A percentile compares a stretch with the other conserved stretches of the same genome.
Conservation (phyloP, 2,888 invertebrate genomes). For the Phaedon cochleariae region DNA sequence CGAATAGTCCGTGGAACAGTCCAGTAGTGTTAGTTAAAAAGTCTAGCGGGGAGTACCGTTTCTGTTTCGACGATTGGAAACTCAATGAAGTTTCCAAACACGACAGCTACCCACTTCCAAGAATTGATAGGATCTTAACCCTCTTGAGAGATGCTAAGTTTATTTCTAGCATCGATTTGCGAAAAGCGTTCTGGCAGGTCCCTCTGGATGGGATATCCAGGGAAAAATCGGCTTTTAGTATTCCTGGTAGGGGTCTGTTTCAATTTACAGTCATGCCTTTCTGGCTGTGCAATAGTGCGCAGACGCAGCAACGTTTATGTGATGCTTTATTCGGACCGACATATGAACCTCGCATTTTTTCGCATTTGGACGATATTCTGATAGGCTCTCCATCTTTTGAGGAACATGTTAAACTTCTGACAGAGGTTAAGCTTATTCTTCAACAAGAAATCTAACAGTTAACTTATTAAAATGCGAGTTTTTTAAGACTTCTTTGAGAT, state of each 20-base stretch:
- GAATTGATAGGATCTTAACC: constrained; percentile 29
- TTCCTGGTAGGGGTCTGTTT: constrained; percentile 37
- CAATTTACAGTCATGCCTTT: constrained; percentile 31
- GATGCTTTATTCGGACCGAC: constrained; percentile 42
- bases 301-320: constrained; percentile 41
- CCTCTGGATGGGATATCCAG: constrained; percentile 15
- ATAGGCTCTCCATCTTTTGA: constrained; percentile 49
- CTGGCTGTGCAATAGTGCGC: constrained; percentile 41
- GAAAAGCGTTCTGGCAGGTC: constrained; percentile 47
- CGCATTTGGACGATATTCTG: constrained; percentile 44
- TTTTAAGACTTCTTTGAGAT: constrained; percentile 40
- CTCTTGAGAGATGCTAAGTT: constrained; percentile 12
- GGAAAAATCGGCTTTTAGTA: constrained; percentile 47
- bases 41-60: neutral
- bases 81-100: constrained; percentile 15
- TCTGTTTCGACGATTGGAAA: constrained; percentile 21
- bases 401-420: constrained; percentile 33
- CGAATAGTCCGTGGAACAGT: constrained; percentile 43
- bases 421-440: constrained; percentile 34
- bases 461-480: constrained; percentile 44
- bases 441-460: constrained; percentile 43
- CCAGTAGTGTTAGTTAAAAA: constrained; percentile 40
- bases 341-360: constrained; percentile 40
- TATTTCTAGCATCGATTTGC: constrained; percentile 1
- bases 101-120: constrained; percentile 30